Evolutionary conservation across 2,888 invertebrate species (phyloP).

Genomic region (Habrosyne pyritoides): DNA sequence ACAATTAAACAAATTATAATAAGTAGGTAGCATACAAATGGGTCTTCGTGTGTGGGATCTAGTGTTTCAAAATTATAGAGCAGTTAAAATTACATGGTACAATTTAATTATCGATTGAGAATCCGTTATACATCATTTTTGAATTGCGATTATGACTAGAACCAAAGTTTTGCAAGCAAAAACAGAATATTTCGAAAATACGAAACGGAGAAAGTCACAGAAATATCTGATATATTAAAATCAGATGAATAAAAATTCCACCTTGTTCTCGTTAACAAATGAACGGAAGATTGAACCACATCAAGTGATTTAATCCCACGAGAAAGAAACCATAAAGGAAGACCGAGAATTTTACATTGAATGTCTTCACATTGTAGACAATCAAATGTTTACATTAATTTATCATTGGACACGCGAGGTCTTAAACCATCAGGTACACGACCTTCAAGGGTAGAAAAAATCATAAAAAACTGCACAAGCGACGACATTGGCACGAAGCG

Average conservation of each 20-base stretch:
- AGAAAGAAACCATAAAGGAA: conserved; percentile 7
- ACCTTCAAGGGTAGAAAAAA: conserved; percentile 72
- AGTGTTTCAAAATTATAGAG: neutral
- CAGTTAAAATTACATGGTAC: neutral
- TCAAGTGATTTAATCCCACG: neutral
- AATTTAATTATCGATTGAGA: neutral
- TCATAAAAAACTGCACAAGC: conserved; percentile 53
- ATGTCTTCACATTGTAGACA: conserved; percentile 15
- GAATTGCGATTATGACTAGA: too few relatives aligned
- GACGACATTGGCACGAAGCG: conserved; percentile 76
- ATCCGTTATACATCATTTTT: too few relatives aligned
- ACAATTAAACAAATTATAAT: neutral
- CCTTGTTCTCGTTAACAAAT: too few relatives aligned
- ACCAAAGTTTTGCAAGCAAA: too few relatives aligned
- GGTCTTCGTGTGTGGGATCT: neutral
- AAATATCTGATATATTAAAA: neutral
- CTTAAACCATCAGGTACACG: conserved; percentile 62
- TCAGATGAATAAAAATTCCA: too few relatives aligned
- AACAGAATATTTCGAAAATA: too few relatives aligned
- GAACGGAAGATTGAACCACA: neutral
- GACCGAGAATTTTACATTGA: conserved; percentile 6
- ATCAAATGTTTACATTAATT: conserved; percentile 58
- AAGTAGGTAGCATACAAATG: neutral
- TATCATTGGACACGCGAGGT: conserved; percentile 65
- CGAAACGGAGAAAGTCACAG: too few relatives aligned